Evolutionary conservation across 2,797 vertebrate genomes (phyloP).

Genomic region (Sebastes minor): DNA sequence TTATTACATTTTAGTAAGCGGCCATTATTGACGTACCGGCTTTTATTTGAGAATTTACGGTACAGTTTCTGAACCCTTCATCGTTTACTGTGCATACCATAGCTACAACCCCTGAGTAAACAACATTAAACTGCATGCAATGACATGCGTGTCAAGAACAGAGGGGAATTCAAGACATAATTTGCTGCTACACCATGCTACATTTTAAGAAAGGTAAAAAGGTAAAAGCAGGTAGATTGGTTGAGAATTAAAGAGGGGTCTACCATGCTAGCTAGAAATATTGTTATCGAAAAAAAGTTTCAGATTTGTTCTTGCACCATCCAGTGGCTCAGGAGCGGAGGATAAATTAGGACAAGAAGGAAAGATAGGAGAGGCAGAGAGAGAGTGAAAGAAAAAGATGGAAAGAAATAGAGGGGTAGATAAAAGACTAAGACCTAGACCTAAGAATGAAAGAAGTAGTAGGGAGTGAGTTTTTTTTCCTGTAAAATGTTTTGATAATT

Average conservation of each 20-base stretch:
- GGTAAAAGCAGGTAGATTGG: conserved; percentile 66
- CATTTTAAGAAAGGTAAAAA: conserved; percentile 69
- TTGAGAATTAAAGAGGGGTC: conserved; percentile 72
- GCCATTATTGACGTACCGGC: not conserved
- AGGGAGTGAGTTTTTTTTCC: not conserved
- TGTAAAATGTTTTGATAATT: not conserved
- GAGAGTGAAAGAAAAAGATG: conserved; percentile 5
- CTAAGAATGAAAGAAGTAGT: not conserved
- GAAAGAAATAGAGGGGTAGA: conserved; percentile 3
- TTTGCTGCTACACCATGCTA: conserved; percentile 65
- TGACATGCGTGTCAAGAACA: conserved; percentile 75
- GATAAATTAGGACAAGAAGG: conserved; percentile 10
- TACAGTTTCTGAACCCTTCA: conserved; percentile 1
- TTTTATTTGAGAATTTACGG: conserved; percentile 59
- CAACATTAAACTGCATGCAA: conserved; percentile 69
- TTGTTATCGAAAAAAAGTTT: conserved; percentile 60
- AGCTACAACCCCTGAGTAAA: conserved; percentile 12
- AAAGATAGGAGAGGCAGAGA: not conserved
- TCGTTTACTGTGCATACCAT: not conserved
- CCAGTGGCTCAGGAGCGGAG: conserved; percentile 49
- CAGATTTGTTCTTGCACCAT: conserved; percentile 65
- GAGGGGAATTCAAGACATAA: conserved; percentile 69
- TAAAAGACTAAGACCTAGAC: not conserved
- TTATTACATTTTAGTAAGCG: not conserved
- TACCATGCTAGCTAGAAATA: conserved; percentile 82